phyloP scores from a whole-genome alignment of 2,113 vertebrate species.

The Paradoxurus hermaphroditus region DNA sequence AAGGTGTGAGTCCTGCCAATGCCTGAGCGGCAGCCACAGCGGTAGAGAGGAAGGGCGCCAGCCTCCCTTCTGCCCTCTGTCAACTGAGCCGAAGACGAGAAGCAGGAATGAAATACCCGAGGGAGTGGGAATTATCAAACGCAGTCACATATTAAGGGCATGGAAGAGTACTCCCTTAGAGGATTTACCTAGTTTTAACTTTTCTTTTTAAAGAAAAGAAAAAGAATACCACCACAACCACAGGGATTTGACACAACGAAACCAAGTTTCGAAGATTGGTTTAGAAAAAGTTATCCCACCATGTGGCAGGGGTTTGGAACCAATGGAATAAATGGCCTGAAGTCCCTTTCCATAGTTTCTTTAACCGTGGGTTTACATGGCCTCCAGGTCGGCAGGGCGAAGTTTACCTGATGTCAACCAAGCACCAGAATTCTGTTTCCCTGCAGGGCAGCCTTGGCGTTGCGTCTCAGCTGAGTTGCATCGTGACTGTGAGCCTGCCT shows the following conservation, averaged over 20 bases:
- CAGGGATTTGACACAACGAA: background rate
- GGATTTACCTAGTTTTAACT: background rate
- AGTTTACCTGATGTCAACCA: background rate
- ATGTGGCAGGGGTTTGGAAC: background rate
- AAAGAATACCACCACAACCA: background rate
- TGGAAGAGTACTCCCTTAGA: background rate
- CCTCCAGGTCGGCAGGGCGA: no score
- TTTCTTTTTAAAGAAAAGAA: background rate
- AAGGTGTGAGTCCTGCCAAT: background rate
- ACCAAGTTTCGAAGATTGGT: background rate
- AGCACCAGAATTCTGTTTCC: background rate
- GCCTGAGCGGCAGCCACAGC: background rate
- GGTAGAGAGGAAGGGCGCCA: rapidly evolving
- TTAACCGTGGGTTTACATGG: background rate
- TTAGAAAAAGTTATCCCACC: background rate
- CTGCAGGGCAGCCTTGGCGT: rapidly evolving
- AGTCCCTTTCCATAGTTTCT: background rate
- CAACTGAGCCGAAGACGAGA: background rate
- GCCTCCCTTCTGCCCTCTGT: background rate
- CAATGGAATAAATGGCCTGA: background rate
- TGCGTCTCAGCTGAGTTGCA: background rate
- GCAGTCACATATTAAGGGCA: background rate
- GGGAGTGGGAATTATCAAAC: background rate
- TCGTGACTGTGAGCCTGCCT: background rate
- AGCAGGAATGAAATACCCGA: background rate